Evolutionary conservation across 2,797 vertebrate genomes (phyloP), one percentile per base, ranked within the genome.

Genomic region (Scleropages formosus): DNA sequence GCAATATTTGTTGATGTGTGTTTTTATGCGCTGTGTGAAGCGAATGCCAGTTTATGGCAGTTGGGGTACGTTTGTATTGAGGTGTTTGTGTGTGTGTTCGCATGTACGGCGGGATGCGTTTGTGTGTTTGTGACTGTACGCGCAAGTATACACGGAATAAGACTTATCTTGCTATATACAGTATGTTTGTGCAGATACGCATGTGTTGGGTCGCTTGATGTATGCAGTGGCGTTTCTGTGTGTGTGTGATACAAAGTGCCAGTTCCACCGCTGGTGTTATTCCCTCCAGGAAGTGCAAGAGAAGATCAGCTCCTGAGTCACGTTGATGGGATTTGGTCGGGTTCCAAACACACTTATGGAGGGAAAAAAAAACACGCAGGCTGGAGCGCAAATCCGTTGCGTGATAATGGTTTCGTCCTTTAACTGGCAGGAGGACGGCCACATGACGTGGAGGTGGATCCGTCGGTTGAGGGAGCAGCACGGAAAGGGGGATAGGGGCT

Each of bases 251-350:
- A 69, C 22, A 10, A 47, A 56, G 22, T 39, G 46, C 31, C 26
- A 31, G 24, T 58, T 71, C 12, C 31, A 39, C 58, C 24, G 53
- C 56, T 78, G 44, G 39, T 65, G 63, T 73, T 61, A 65, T 72
- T 75, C 73, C 27, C 27, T 51, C 47, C 62, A 58, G 56, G 20
- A 59, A 74, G 70, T 13, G 53, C 51, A 69, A 15, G 24, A 62
- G 47, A 76, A 63, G 27, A 31, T 60, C 24, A 20, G 7, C 15
- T 67, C 53, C 69, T 63, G 31, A 46, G 65, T 56, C 46, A 49
- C 22, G 70, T 62, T 49, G n/a, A 22, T 46, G 4, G 20, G 53
- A 49, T 61, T 61, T 64, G 56, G 51, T 75, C 20, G 49, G 31
- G n/a, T 13, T 68, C 20, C n/a, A 60, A 44, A 59, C 61, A 49